Evolutionary conservation across 2,888 invertebrate species (phyloP).

Genomic region (Labia minor): DNA sequence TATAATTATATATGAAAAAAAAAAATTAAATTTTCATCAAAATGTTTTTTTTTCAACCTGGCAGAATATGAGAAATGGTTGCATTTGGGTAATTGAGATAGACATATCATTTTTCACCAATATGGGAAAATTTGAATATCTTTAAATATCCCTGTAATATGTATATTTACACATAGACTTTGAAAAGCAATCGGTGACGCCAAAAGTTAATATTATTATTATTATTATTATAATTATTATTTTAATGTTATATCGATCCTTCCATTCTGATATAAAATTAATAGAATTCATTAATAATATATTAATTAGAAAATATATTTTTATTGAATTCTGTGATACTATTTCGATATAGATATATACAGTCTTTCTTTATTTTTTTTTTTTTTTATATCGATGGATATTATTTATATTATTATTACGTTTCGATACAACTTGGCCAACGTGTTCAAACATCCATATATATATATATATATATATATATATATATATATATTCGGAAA

Average conservation of each 20-base stretch:
- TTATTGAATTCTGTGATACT: conserved; percentile 23
- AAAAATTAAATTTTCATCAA: no score
- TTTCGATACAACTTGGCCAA: background rate
- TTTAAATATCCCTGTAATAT: conserved; percentile 13
- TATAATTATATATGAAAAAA: no score
- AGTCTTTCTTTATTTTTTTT: background rate
- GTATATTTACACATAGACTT: conserved; percentile 18
- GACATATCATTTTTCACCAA: conserved; percentile 7
- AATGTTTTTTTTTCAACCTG: background rate
- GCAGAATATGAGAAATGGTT: background rate
- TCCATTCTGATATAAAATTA: background rate
- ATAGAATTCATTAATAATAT: background rate
- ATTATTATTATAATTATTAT: no score
- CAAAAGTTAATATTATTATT: no score
- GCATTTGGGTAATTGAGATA: conserved; percentile 4
- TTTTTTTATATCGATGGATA: background rate
- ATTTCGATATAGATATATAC: conserved; percentile 13
- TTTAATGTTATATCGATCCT: background rate
- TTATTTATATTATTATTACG: background rate
- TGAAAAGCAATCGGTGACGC: conserved; percentile 15
- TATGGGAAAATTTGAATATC: conserved; percentile 4
- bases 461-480: no score
- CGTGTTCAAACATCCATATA: conserved; percentile 4
- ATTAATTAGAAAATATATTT: conserved; percentile 24
- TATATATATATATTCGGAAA: no score